Percentiles rank a stretch among this genome's conserved stretches.
Conservation (phyloP, 2,888 invertebrate species). For the Phaonia tiefii region DNA sequence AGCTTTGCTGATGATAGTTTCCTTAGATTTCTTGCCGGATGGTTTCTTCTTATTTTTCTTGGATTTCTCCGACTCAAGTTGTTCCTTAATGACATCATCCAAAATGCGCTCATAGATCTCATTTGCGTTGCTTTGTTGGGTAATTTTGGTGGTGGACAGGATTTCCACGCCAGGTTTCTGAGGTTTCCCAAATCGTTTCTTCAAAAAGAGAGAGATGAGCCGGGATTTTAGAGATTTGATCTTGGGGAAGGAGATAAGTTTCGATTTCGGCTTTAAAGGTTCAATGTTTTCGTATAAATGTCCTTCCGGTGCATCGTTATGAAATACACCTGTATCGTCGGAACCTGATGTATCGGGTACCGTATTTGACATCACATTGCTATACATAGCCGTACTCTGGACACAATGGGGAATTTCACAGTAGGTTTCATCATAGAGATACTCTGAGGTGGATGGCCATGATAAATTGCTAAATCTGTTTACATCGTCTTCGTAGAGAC, state of each 20-base stretch:
- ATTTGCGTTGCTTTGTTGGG: neutral
- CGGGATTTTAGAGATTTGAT: slow-evolving; percentile 6
- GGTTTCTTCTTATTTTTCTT: neutral
- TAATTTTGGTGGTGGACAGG: slow-evolving; percentile 6
- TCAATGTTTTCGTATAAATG: slow-evolving; percentile 25
- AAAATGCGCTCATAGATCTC: neutral
- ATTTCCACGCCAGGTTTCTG: neutral
- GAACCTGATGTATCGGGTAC: neutral
- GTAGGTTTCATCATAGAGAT: slow-evolving; percentile 16
- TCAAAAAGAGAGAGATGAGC: neutral
- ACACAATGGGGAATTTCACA: neutral
- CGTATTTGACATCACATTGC: neutral
- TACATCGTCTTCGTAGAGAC: slow-evolving; percentile 5
- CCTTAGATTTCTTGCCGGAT: neutral
- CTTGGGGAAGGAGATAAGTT: neutral
- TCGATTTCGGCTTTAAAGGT: neutral
- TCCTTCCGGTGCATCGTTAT: neutral
- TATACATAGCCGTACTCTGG: slow-evolving; percentile 19
- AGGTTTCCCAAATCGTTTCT: neutral
- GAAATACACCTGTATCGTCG: neutral
- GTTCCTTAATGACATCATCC: neutral
- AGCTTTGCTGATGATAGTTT: slow-evolving; percentile 4
- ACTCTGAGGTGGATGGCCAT: neutral
- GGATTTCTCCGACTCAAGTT: neutral
- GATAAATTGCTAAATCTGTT: neutral